Conservation (phyloP, 1,140 invertebrate genomes). For the Aleiodes sp. region DNA sequence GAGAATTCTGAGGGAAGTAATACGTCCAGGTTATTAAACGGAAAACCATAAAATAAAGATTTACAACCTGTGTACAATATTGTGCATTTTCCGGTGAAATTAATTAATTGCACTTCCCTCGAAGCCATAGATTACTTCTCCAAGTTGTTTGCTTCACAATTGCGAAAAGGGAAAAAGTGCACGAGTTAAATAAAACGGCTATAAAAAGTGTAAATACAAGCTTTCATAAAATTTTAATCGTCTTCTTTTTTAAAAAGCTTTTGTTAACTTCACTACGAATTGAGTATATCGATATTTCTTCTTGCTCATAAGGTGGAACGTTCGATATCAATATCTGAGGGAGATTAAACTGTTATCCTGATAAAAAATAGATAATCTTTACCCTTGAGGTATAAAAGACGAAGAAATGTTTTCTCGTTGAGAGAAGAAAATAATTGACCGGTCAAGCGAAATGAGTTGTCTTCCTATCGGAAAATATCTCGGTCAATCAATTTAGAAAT, state of each 20-base stretch:
- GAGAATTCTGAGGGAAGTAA: background rate
- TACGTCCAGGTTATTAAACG: background rate
- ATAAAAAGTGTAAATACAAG: background rate
- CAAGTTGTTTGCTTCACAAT: no score
- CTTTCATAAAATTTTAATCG: background rate
- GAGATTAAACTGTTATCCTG: no score
- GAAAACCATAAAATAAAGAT: background rate
- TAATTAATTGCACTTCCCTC: background rate
- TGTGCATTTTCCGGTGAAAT: background rate
- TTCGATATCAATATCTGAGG: no score
- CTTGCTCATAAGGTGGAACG: no score
- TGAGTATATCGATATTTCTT: background rate
- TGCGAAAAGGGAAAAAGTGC: background rate
- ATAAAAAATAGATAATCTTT: no score
- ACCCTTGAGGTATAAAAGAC: no score
- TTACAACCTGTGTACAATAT: background rate
- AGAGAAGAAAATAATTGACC: no score
- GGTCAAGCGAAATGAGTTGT: no score
- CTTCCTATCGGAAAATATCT: no score
- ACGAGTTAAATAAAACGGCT: background rate
- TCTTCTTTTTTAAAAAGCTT: background rate
- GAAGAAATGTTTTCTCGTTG: no score
- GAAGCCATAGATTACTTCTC: background rate
- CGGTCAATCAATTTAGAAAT: no score
- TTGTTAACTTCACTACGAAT: background rate